Evolutionary conservation across 2,797 vertebrate genomes (phyloP).

Genomic region (Sandelia bainsii): DNA sequence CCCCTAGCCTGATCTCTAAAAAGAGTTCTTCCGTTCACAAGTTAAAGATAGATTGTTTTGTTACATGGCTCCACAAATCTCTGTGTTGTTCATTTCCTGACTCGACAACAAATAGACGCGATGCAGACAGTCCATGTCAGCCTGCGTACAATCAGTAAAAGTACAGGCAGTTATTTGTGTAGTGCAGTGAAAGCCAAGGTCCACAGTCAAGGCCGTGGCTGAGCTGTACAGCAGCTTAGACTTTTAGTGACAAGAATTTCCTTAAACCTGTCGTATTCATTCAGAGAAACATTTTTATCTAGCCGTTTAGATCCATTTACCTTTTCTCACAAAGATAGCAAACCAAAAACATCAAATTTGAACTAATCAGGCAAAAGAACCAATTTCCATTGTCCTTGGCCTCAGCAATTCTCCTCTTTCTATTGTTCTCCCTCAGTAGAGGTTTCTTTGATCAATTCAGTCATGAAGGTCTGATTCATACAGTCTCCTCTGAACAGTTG

Average conservation of each 20-base stretch:
- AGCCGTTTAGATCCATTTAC: background rate
- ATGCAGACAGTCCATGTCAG: slow-evolving; percentile 4
- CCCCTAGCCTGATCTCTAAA: no score
- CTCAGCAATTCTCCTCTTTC: no score
- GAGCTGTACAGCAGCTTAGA: slow-evolving; percentile 6
- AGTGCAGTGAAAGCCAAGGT: slow-evolving; percentile 12
- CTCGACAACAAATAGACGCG: slow-evolving; percentile 6
- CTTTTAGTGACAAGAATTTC: background rate
- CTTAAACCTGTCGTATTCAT: background rate
- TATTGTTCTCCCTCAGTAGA: background rate
- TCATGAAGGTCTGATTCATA: background rate
- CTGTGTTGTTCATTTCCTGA: background rate
- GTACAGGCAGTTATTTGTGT: slow-evolving; percentile 5
- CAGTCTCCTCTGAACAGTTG: background rate
- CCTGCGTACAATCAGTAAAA: background rate
- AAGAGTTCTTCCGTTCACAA: no score
- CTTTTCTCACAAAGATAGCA: no score
- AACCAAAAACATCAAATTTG: no score
- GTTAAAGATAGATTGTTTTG: no score
- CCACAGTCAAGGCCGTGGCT: slow-evolving; percentile 14
- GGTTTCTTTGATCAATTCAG: no score
- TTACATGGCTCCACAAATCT: no score
- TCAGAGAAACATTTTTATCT: background rate
- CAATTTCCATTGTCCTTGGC: background rate
- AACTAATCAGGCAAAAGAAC: no score